phyloP scores from a whole-genome alignment of 1,140 invertebrate genomes.

The Alviniconcha marisindica region DNA sequence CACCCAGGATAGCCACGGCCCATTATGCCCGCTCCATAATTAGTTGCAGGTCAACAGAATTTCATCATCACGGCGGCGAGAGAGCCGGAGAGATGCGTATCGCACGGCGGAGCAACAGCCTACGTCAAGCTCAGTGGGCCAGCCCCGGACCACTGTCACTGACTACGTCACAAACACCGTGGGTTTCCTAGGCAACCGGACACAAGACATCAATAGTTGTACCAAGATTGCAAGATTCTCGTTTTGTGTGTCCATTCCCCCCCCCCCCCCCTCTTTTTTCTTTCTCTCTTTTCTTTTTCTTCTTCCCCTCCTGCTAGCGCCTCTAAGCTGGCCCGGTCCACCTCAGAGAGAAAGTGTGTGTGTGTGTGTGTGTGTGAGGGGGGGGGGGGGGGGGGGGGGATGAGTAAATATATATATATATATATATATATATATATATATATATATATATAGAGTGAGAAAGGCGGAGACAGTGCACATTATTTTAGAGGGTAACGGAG shows the following conservation, averaged over 20 bases:
- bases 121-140: not conserved
- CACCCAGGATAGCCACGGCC: not conserved
- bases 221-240: conserved; percentile 9
- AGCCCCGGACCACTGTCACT: not conserved
- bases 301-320: not conserved
- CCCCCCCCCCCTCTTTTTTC: no score
- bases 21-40: not conserved
- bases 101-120: no score
- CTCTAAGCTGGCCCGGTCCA: no score
- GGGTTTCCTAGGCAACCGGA: conserved; percentile 56
- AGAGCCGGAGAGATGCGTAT: no score
- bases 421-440: not conserved
- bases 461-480: not conserved
- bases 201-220: conserved; percentile 58
- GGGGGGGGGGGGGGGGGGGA: no score
- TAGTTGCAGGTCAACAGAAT: no score
- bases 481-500: not conserved
- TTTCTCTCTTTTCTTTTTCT: not conserved
- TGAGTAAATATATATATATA: no score
- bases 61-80: not conserved
- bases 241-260: conserved; percentile 31
- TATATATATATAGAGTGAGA: no score
- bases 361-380: no score
- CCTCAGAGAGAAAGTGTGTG: not conserved
- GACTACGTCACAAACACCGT: conserved; percentile 3